Conservation (phyloP, 2,797 vertebrate genomes). For the Selene dorsalis region DNA sequence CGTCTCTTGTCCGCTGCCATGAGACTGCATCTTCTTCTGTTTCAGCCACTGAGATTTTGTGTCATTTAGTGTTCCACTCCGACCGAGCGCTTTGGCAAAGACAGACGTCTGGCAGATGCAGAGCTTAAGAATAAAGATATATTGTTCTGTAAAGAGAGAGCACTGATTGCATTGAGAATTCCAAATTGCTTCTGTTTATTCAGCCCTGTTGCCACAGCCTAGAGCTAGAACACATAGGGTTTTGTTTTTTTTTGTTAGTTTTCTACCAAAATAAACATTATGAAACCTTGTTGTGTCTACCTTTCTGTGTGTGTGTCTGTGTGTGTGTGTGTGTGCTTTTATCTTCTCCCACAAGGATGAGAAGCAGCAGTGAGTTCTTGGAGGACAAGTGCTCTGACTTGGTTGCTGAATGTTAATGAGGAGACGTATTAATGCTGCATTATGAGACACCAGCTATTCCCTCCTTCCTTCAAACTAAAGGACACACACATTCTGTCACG, state of each 20-base stretch:
- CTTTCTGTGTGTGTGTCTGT: not conserved
- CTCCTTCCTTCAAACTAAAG: constrained; percentile 16
- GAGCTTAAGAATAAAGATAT: constrained; percentile 42
- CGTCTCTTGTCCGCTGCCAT: constrained; percentile 32
- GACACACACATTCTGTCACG: constrained; percentile 16
- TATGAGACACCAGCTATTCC: constrained; percentile 35
- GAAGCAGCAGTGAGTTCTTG: constrained; percentile 44
- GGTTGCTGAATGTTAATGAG: constrained; percentile 65
- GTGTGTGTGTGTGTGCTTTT: constrained; percentile 40
- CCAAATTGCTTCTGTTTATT: constrained; percentile 59
- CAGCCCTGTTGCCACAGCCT: constrained; percentile 30
- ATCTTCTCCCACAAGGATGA: constrained; percentile 60
- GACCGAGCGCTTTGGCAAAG: constrained; percentile 41
- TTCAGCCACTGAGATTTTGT: constrained; percentile 38
- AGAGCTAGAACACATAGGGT: constrained; percentile 41
- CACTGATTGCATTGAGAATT: constrained; percentile 63
- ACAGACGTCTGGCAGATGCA: constrained; percentile 51
- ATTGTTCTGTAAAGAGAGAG: constrained; percentile 52
- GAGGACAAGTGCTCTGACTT: constrained; percentile 59
- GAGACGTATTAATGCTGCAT: constrained; percentile 41
- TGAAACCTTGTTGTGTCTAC: constrained; percentile 52
- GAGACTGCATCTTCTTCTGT: constrained; percentile 18
- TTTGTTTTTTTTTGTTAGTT: not conserved
- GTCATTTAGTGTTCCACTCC: constrained; percentile 35
- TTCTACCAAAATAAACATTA: constrained; percentile 54